Evolutionary conservation across 2,888 invertebrate species (phyloP).

Genomic region (Zygothrica quintamaculata): DNA sequence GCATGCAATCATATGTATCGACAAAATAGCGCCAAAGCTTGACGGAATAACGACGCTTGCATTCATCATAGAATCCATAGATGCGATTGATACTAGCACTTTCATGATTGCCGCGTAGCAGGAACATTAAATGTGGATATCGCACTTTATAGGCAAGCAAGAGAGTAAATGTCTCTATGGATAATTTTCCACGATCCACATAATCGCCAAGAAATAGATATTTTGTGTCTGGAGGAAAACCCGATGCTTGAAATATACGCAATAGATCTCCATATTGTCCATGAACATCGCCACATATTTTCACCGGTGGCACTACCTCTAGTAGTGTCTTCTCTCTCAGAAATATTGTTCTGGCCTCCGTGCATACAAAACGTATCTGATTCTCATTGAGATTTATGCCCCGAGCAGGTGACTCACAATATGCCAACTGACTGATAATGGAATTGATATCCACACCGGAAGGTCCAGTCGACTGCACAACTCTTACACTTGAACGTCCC

Average conservation of each 20-base stretch:
- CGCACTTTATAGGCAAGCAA: slow-evolving; percentile 98
- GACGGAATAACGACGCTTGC: slow-evolving; percentile 96
- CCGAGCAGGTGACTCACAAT: slow-evolving; percentile 27
- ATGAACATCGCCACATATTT: slow-evolving; percentile 99
- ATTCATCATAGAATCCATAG: slow-evolving; percentile 98
- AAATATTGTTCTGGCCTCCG: slow-evolving; percentile 99
- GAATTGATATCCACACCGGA: slow-evolving; percentile 25
- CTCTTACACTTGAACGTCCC: not conserved
- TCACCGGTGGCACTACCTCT: slow-evolving; percentile 98
- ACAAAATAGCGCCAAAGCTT: slow-evolving; percentile 99
- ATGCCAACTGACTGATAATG: slow-evolving; percentile 25
- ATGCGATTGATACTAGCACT: slow-evolving; percentile 99
- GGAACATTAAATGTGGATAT: slow-evolving; percentile 98
- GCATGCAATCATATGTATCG: slow-evolving; percentile 99
- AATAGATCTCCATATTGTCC: slow-evolving; percentile 99
- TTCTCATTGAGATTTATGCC: slow-evolving; percentile 97
- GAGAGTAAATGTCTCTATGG: slow-evolving; percentile 97
- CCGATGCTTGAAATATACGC: slow-evolving; percentile 98
- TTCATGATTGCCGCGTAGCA: slow-evolving; percentile 98
- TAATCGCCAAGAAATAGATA: slow-evolving; percentile 99
- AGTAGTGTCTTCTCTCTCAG: slow-evolving; percentile 98
- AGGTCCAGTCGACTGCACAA: not conserved
- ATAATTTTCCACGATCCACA: slow-evolving; percentile 98
- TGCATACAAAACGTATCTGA: slow-evolving; percentile 97
- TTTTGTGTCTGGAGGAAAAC: slow-evolving; percentile 99